Base-by-base conservation (phyloP, 2,888 invertebrate species). In the Euphydryas editha region DNA sequence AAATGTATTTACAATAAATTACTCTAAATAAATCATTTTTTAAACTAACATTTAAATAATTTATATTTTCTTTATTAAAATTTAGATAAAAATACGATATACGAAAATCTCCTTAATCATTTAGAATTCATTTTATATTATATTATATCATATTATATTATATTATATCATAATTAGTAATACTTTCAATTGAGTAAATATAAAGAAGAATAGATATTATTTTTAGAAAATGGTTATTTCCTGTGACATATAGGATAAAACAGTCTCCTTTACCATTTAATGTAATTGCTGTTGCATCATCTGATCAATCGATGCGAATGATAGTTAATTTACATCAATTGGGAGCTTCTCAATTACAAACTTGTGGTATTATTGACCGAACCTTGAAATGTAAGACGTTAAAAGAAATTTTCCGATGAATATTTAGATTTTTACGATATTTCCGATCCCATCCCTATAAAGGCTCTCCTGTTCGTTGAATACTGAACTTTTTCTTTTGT, bases 321-420 rank as follows among this genome's bases (percentile, higher is more conserved):
- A 67, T 49, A n/a, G 39, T 46, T 46, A 62, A 62, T 67, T 67
- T 37, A 36, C 58, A 62, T 67, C 66, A 67, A 67, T 67, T 62
- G 66, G 58, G 24, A 54, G 30, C 46, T 57, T 59, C 44, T 67
- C 62, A 42, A 64, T 64, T 54, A 59, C 51, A 15, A 10, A 24
- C 64, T 36, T 42, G 46, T 56, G 44, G 46, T 21, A 24, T 57
- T 46, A 36, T 30, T 20, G 59, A 36, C 47, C 15, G 39, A 47
- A 30, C 17, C 17, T 51, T 24, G 21, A 24, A 51, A 51, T 51
- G 13, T 51, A 13, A 51, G 49, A 51, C n/a, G 21, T 20, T 13
- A 21, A 0, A 20, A 20, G 20, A 51, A 51, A 20, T 24, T 24
- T 24, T 24, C 21, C 15, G 21, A 24, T 51, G 24, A 24, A 24